Percentiles rank a stretch among this genome's conserved stretches.
These are phyloP conservation scores for Corythucha ciliata DNA, from an alignment of 2,888 invertebrate species.

Conservation along the genomic window DNA sequence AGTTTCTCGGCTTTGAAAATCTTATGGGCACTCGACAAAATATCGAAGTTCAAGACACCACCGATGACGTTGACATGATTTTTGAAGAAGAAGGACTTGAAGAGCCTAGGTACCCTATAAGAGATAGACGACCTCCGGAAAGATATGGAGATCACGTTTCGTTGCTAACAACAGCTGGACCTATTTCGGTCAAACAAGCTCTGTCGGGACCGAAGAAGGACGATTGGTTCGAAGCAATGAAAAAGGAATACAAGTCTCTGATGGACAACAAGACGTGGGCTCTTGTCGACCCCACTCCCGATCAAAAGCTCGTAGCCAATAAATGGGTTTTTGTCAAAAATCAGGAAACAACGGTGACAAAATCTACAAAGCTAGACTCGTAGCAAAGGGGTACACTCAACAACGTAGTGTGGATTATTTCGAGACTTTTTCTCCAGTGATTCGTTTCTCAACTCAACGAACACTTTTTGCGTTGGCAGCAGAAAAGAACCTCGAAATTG, in stretches of 20 bases:
- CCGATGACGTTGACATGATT: no score
- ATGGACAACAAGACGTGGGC: constrained; percentile 19
- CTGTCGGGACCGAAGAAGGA: background rate
- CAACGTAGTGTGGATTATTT: constrained; percentile 8
- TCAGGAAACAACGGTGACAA: no score
- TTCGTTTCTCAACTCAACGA: constrained; percentile 4
- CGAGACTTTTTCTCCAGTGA: constrained; percentile 15
- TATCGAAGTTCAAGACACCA: no score
- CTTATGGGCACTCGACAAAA: no score
- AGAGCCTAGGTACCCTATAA: background rate
- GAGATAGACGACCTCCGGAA: constrained; percentile 3
- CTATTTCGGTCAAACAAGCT: constrained; percentile 5
- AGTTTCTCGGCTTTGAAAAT: no score
- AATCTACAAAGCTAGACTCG: constrained; percentile 7
- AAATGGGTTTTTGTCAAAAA: constrained; percentile 28
- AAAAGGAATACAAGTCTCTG: constrained; percentile 33
- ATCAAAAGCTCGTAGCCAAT: constrained; percentile 12
- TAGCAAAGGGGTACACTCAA: constrained; percentile 9
- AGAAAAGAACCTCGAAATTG: constrained; percentile 29
- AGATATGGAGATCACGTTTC: background rate
- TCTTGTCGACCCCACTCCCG: constrained; percentile 13
- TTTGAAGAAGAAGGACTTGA: no score
- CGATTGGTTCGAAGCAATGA: constrained; percentile 33
- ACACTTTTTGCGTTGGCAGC: constrained; percentile 34
- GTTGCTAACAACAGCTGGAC: background rate